Evolutionary conservation across 2,797 vertebrate genomes (phyloP).

Genomic region (Enteromius thamalakanensis): DNA sequence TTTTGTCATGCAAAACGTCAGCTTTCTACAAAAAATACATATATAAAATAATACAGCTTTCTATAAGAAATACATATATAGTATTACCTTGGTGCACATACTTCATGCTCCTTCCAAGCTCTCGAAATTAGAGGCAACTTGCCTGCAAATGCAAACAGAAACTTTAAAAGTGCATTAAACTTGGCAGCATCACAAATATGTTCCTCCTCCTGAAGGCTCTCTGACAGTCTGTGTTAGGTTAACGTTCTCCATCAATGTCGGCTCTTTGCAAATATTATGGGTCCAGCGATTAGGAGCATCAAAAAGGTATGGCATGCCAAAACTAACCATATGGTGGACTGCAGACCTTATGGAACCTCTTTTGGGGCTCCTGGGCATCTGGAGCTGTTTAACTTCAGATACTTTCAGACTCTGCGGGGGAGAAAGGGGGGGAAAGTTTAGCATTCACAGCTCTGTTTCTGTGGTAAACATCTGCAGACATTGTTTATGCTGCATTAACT

Average conservation of each 20-base stretch:
- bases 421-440: not conserved
- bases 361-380: constrained; percentile 54
- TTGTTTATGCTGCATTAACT: constrained; percentile 25
- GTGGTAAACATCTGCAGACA: constrained; percentile 24
- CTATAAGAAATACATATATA: not conserved
- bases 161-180: constrained; percentile 7
- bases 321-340: constrained; percentile 47
- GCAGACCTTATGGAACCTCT: constrained; percentile 32
- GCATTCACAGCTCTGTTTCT: constrained; percentile 14
- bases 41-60: not conserved
- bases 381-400: constrained; percentile 61
- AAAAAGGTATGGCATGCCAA: constrained; percentile 31
- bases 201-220: not conserved
- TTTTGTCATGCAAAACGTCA: constrained; percentile 5
- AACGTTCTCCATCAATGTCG: not conserved
- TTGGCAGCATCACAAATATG: constrained; percentile 35
- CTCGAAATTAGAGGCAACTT: not conserved
- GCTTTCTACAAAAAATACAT: not conserved
- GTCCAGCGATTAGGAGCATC: constrained; percentile 16
- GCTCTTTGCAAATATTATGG: constrained; percentile 32
- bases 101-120: not conserved
- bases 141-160: constrained; percentile 8
- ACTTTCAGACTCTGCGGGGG: constrained; percentile 18
- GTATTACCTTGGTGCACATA: not conserved
- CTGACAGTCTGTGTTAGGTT: not conserved